Conservation (phyloP, 2,888 invertebrate species). For the Sussaba pulchella region DNA sequence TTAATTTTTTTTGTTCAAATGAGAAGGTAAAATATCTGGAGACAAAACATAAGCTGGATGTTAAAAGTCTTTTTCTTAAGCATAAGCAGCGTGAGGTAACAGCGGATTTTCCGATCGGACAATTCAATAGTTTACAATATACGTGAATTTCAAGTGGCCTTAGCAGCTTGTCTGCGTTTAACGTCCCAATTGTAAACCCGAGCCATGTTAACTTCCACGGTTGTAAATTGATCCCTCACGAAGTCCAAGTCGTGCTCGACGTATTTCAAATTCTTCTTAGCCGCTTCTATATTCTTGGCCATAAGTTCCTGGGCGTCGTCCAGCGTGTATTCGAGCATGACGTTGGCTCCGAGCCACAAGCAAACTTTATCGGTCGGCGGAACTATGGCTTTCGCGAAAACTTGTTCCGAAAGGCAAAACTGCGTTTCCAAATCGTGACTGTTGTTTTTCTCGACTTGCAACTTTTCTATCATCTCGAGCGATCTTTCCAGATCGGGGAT, state of each 20-base stretch:
- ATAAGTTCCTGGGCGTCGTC: conserved; percentile 95
- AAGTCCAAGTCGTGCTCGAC: conserved; percentile 98
- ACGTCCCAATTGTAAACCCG: conserved; percentile 99
- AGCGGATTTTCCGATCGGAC: conserved; percentile 25
- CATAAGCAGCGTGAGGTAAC: conserved; percentile 42
- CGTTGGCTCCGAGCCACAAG: conserved; percentile 95
- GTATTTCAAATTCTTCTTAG: conserved; percentile 92
- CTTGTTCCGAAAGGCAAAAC: conserved; percentile 97
- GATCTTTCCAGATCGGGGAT: conserved; percentile 98
- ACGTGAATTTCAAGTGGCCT: conserved; percentile 79
- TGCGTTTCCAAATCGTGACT: conserved; percentile 91
- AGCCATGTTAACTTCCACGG: conserved; percentile 99
- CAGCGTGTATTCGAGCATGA: conserved; percentile 98
- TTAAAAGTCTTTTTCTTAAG: conserved; percentile 43
- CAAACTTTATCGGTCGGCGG: conserved; percentile 96
- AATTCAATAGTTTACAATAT: conserved; percentile 24
- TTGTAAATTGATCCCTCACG: conserved; percentile 98
- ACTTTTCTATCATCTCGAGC: conserved; percentile 95
- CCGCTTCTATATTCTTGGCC: conserved; percentile 93
- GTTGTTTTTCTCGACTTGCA: conserved; percentile 91
- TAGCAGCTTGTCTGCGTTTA: conserved; percentile 93
- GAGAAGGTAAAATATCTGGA: conserved; percentile 43
- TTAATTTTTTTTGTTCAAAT: conserved; percentile 36
- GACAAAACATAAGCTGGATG: conserved; percentile 27
- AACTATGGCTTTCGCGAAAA: conserved; percentile 92